Evolutionary conservation across 2,888 invertebrate species (phyloP), one percentile per base, ranked within the genome.

Genomic region (Lasioglossum morio): DNA sequence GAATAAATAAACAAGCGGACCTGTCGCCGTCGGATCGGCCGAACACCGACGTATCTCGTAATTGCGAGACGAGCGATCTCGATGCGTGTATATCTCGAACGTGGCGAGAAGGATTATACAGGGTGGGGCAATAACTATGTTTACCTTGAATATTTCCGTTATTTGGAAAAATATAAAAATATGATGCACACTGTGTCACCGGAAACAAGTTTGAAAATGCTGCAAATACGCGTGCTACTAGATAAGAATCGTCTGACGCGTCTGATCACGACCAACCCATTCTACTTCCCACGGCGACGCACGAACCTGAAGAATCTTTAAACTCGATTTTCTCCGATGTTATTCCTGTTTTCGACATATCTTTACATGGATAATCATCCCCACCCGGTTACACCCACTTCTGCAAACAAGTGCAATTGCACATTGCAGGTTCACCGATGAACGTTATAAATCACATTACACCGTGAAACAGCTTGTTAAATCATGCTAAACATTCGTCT

Each of bases 1-100:
- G 16, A 60, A 70, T 53, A 77, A 78, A 82, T 79, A 83, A 87
- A 86, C 77, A 83, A 70, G 8, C 70, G 48, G n/a, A 30, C 27
- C 30, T 63, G 63, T 63, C 63, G 8, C 27, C 19, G 34, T 34
- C 75, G 70, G 75, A 73, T 81, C 69, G 76, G 63, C 53, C 53
- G 48, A 34, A 77, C 70, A 78, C n/a, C 66, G 73, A 77, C 72
- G 77, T 72, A 77, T 85, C 82, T 73, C 74, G 82, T 87, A 30
- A 34, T 34, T 30, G 30, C 66, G 0, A 30, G 27, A 19, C 30
- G 66, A 66, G 30, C 30, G 16, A 66, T 34, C 14, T 30, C 34
- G 27, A 30, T 7, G 60, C 60, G 4, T 14, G n/a, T 14, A 27
- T 60, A 60, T 60, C 60, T 10, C 57, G n/a, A n/a, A 57, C n/a